These are phyloP conservation scores for Trachymyrmex septentrionalis DNA, from an alignment of 1,140 invertebrate species.

Conservation along the genomic window DNA sequence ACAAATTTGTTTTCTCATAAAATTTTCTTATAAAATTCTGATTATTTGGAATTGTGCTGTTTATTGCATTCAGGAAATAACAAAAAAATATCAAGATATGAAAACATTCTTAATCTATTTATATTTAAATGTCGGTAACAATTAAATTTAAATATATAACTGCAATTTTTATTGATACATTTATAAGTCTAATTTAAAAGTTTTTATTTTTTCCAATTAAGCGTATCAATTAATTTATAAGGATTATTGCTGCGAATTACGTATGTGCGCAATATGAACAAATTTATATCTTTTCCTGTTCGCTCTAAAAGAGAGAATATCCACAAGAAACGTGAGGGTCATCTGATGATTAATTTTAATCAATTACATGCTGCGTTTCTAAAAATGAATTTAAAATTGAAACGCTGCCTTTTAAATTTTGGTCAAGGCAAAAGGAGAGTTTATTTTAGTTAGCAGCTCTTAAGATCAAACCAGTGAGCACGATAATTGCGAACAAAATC, in stretches of 20 bases:
- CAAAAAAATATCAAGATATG: not conserved
- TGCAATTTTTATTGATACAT: not conserved
- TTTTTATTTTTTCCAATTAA: not conserved
- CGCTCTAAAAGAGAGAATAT: not conserved
- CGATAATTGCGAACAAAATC: constrained; percentile 22
- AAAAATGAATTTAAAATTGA: not conserved
- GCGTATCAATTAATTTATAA: not conserved
- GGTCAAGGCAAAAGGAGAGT: constrained; percentile 68
- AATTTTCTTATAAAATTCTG: not conserved
- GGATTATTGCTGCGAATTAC: not conserved
- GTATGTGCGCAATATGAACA: not conserved
- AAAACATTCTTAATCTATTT: not conserved
- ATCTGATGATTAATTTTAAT: not conserved
- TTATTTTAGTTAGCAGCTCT: constrained; percentile 51
- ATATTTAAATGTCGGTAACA: not conserved
- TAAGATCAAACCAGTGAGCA: not conserved
- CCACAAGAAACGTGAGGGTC: not conserved
- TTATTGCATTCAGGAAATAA: not conserved
- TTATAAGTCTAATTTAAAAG: not conserved
- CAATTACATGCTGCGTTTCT: not conserved
- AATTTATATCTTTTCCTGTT: not conserved
- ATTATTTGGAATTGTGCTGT: not conserved
- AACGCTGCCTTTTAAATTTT: constrained; percentile 45
- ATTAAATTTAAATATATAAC: not conserved
- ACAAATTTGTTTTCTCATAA: not conserved